Evolutionary conservation across 1,140 invertebrate genomes (phyloP).

Genomic region (Hyphantria cunea): DNA sequence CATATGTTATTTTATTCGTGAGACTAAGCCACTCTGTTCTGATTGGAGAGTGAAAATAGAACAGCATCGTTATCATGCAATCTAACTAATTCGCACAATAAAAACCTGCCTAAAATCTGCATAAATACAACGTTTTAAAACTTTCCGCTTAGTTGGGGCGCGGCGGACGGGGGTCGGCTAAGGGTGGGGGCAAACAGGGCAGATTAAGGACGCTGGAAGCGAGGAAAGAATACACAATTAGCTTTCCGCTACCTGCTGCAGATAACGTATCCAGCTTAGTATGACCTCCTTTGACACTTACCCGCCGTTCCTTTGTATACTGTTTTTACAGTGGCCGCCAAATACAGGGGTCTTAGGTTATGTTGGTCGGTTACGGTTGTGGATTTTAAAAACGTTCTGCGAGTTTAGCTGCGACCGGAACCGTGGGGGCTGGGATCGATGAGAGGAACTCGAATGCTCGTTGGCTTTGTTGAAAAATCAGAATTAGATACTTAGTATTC

Average conservation of each 20-base stretch:
- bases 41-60: constrained; percentile 20
- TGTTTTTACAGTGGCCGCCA: constrained; percentile 35
- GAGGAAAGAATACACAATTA: constrained; percentile 82
- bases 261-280: constrained; percentile 62
- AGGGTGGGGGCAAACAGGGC: constrained; percentile 59
- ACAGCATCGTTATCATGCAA: constrained; percentile 40
- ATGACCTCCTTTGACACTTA: constrained; percentile 44
- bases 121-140: constrained; percentile 66
- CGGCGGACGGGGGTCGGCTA: constrained; percentile 38
- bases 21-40: neutral
- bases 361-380: constrained; percentile 55
- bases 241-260: constrained; percentile 73
- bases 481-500: constrained; percentile 76
- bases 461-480: constrained; percentile 74
- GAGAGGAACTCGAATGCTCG: constrained; percentile 59
- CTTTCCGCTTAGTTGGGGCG: constrained; percentile 72
- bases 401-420: constrained; percentile 68
- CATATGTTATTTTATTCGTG: too few relatives aligned
- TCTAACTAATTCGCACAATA: constrained; percentile 41
- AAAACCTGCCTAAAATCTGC: constrained; percentile 46
- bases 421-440: constrained; percentile 68
- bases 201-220: constrained; percentile 76
- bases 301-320: constrained; percentile 28
- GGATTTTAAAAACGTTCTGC: constrained; percentile 70
- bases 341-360: constrained; percentile 32